Conservation (phyloP, 2,113 vertebrate genomes). For the Dromiciops gliroides region DNA sequence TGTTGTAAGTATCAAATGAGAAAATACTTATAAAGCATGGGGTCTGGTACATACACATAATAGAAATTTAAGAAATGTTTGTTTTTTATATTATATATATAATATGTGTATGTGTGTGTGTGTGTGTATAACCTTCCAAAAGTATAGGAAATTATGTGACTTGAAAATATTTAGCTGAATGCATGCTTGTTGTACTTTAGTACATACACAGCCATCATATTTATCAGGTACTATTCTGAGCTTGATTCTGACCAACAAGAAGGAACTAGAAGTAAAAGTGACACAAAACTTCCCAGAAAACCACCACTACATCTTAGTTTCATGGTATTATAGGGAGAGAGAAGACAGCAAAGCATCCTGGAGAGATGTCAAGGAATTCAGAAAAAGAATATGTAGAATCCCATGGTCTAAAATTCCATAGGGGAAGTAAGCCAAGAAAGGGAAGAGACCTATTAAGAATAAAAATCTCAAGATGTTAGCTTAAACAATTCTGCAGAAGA, state of each 20-base stretch:
- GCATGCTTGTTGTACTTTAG: not conserved
- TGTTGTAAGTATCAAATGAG: not conserved
- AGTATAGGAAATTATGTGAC: not conserved
- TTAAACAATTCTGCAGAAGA: not conserved
- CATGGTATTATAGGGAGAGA: not conserved
- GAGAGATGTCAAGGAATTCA: not conserved
- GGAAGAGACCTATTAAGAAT: not conserved
- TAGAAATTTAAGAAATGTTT: not conserved
- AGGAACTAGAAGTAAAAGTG: not conserved
- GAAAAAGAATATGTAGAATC: not conserved
- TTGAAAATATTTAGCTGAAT: not conserved
- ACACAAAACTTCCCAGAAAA: not conserved
- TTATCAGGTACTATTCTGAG: not conserved
- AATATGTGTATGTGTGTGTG: too few species aligned
- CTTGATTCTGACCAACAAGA: not conserved
- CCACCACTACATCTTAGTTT: not conserved
- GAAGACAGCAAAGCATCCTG: not conserved
- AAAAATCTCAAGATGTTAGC: not conserved
- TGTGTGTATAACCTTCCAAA: not conserved
- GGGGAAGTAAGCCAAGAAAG: not conserved
- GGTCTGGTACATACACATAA: not conserved
- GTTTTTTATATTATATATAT: not conserved
- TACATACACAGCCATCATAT: not conserved
- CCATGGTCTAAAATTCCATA: not conserved
- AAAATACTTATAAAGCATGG: not conserved